A percentile compares a stretch with the other conserved stretches of the same genome.
Evolutionary conservation across 2,113 vertebrate species (phyloP).

Genomic region (Macheiramphus alcinus): DNA sequence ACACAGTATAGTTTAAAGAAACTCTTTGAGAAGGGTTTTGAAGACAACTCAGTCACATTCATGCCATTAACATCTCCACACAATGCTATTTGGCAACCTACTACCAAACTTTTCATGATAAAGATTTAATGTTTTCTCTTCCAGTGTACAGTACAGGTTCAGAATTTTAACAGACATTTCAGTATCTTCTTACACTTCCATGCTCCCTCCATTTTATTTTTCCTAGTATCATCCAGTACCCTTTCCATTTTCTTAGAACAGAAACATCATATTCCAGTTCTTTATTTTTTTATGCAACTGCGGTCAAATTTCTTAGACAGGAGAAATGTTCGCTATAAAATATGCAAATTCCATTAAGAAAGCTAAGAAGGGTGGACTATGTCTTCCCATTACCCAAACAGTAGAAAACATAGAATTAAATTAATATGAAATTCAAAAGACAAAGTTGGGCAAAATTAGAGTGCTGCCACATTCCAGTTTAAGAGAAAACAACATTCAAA

Average conservation of each 20-base stretch:
- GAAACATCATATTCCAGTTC: neutral
- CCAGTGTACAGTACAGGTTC: neutral
- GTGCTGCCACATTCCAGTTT: neutral
- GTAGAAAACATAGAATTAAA: neutral
- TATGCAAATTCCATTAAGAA: neutral
- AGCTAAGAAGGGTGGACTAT: neutral
- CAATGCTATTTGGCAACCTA: neutral
- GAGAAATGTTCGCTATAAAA: neutral
- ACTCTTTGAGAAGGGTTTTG: neutral
- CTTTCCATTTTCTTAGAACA: neutral
- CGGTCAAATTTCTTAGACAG: neutral
- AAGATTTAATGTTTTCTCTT: neutral
- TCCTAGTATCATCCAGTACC: neutral
- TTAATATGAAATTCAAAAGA: neutral
- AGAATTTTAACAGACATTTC: neutral
- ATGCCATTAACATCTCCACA: neutral
- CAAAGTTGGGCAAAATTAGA: neutral
- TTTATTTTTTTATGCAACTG: neutral
- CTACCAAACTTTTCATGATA: neutral
- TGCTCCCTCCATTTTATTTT: neutral
- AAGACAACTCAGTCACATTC: neutral
- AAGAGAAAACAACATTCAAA: neutral
- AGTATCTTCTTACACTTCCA: neutral
- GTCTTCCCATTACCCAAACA: neutral
- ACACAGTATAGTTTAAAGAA: neutral